Evolutionary conservation across 1,140 invertebrate genomes (phyloP).

Genomic region (Pseudobourletiella spinata): DNA sequence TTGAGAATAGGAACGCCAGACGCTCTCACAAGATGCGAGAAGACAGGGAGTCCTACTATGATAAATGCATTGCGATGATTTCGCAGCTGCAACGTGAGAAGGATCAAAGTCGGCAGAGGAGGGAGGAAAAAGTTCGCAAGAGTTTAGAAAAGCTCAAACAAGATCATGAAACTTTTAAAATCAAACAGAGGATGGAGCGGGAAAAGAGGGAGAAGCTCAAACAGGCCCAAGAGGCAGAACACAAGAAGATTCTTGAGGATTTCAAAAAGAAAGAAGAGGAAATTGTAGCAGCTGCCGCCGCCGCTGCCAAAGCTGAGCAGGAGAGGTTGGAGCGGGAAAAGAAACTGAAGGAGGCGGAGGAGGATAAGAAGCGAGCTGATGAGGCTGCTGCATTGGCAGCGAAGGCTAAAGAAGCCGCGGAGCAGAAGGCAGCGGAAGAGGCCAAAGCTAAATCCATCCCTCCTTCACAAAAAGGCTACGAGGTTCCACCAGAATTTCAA

Average conservation of each 20-base stretch:
- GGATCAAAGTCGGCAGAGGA: neutral
- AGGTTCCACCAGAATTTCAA: conserved; percentile 18
- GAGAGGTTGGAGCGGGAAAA: neutral
- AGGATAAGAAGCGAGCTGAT: neutral
- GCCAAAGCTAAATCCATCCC: neutral
- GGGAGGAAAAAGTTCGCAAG: neutral
- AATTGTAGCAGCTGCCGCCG: neutral
- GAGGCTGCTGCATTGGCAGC: neutral
- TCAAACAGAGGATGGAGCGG: neutral
- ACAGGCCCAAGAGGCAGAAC: neutral
- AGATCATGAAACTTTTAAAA: neutral
- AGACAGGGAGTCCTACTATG: neutral
- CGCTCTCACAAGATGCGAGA: neutral
- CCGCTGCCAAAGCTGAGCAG: conserved; percentile 3
- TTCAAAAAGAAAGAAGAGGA: conserved; percentile 6
- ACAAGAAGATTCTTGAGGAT: neutral
- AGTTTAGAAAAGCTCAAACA: neutral
- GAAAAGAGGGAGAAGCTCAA: neutral
- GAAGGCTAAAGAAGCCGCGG: neutral
- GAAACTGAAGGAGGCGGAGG: conserved; percentile 18
- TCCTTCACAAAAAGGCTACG: neutral
- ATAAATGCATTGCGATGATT: neutral
- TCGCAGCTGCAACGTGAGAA: neutral
- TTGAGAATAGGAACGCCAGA: neutral
- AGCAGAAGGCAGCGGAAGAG: neutral